Conservation (phyloP, 2,113 vertebrate species). For the Tapirus terrestris region DNA sequence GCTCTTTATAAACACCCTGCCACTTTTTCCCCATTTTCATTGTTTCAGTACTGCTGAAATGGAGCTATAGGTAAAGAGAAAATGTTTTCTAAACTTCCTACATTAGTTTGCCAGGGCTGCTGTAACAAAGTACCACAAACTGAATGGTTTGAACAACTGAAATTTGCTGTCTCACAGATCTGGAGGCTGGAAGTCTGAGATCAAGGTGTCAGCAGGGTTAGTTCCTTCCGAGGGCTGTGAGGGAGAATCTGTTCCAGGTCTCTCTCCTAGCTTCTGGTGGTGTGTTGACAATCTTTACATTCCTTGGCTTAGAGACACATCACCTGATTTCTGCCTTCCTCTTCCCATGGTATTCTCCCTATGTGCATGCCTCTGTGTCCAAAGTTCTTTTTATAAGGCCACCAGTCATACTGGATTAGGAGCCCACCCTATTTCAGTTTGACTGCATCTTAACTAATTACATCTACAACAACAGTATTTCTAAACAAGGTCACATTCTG, state of each 20-base stretch:
- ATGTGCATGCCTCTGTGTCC: neutral
- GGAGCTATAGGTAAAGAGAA: neutral
- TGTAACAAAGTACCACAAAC: neutral
- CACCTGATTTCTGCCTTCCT: neutral
- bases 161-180: neutral
- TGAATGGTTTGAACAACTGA: neutral
- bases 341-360: neutral
- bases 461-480: neutral
- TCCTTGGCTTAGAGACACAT: neutral
- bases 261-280: neutral
- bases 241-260: neutral
- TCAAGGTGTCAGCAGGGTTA: neutral
- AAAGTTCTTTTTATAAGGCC: neutral
- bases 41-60: conserved; percentile 57
- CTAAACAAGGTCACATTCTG: neutral
- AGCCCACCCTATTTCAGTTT: neutral
- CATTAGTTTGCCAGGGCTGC: neutral
- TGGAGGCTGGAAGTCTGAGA: neutral
- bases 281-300: neutral
- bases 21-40: conserved; percentile 49
- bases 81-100: conserved; percentile 24
- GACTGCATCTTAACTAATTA: neutral
- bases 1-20: conserved; percentile 68
- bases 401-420: neutral
- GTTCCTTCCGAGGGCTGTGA: neutral